These are phyloP conservation scores for Dicrostonyx torquatus DNA, from an alignment of 2,797 vertebrate species.

Conservation along the genomic window DNA sequence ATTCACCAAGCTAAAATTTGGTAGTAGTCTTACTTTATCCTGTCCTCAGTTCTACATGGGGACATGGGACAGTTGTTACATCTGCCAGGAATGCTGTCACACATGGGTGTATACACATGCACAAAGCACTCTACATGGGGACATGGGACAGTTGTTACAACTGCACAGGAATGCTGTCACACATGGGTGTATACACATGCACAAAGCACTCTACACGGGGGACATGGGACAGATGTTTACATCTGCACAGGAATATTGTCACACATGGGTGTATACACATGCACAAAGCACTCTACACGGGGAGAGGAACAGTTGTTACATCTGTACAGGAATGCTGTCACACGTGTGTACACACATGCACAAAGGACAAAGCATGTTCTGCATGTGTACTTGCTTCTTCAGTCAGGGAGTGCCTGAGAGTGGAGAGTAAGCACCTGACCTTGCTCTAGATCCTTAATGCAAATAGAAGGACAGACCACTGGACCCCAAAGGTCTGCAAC, in stretches of 20 bases:
- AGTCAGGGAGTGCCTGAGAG: background rate
- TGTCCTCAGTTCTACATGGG: background rate
- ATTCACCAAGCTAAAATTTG: background rate
- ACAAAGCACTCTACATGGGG: background rate
- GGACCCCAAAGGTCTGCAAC: background rate
- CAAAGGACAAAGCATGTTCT: rapidly evolving
- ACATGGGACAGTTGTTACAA: background rate
- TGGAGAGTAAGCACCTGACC: background rate
- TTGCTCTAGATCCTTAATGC: rapidly evolving
- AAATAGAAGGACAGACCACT: background rate
- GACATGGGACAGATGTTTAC: background rate
- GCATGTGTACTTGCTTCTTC: background rate
- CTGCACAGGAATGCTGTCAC: background rate
- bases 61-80: too few species aligned
- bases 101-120: background rate
- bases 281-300: background rate
- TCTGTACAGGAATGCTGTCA: background rate
- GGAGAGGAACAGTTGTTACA: background rate
- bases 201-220: background rate
- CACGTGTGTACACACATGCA: too few species aligned
- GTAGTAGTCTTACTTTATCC: background rate
- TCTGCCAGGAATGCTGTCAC: background rate
- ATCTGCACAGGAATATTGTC: background rate
- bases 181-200: too few species aligned
- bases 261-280: too few species aligned